Conservation (phyloP, 2,888 invertebrate species). For the Melanargia galathea region DNA sequence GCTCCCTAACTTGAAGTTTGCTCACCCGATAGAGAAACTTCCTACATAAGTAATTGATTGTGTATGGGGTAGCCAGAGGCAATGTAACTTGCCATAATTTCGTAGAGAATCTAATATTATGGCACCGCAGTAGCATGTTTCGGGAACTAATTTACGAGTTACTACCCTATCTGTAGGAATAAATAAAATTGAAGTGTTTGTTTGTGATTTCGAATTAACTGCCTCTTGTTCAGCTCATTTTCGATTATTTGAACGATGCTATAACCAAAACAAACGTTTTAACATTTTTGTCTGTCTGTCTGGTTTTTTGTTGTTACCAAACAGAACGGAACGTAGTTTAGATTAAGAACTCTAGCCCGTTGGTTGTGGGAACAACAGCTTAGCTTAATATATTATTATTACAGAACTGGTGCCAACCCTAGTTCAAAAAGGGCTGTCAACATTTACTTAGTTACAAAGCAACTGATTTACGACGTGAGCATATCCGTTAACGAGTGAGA, state of each 20-base stretch:
- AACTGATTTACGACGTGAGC: constrained; percentile 26
- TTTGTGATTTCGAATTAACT: too few species aligned
- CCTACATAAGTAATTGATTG: constrained; percentile 12
- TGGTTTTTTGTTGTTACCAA: too few species aligned
- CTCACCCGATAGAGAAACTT: neutral
- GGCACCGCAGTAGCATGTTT: constrained; percentile 4
- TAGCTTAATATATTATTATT: neutral
- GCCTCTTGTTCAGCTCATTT: too few species aligned
- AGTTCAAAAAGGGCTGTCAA: constrained; percentile 25
- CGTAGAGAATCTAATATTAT: neutral
- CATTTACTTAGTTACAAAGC: constrained; percentile 31
- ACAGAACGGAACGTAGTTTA: too few species aligned
- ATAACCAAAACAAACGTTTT: too few species aligned
- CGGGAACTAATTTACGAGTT: constrained; percentile 1
- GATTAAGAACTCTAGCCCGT: too few species aligned
- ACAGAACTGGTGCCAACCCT: constrained; percentile 4
- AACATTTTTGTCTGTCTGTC: too few species aligned
- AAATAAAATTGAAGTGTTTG: too few species aligned
- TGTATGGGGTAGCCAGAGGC: constrained; percentile 9
- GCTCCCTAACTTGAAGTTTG: neutral
- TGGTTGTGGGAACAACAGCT: too few species aligned
- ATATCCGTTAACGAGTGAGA: constrained; percentile 28
- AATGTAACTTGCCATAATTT: constrained; percentile 8
- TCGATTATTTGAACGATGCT: too few species aligned
- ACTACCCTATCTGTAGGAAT: too few species aligned